phyloP scores from a whole-genome alignment of 2,888 invertebrate species.

The Lysandra bellargus region DNA sequence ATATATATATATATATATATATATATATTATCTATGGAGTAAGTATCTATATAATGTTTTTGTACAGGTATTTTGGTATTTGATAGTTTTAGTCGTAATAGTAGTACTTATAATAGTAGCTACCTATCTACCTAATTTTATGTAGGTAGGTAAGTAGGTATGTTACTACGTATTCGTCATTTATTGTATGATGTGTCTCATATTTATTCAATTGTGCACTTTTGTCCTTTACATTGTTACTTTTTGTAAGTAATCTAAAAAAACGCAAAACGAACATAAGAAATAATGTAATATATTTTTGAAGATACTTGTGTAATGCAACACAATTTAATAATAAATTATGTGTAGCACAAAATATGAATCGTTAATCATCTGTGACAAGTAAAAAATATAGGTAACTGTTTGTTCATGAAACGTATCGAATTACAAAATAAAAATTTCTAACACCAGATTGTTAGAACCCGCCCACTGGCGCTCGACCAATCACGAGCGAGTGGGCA shows the following conservation, averaged over 20 bases:
- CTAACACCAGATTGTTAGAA: constrained; percentile 35
- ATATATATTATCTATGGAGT: neutral
- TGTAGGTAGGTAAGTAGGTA: no score
- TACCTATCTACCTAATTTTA: no score
- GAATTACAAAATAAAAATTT: constrained; percentile 40
- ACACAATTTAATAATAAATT: constrained; percentile 10
- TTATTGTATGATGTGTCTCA: no score
- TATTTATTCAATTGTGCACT: no score
- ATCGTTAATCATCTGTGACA: constrained; percentile 25
- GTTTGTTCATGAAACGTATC: constrained; percentile 40
- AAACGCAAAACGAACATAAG: neutral
- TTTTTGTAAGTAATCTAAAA: no score
- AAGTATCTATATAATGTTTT: neutral
- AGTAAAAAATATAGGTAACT: constrained; percentile 16
- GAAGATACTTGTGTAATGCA: neutral
- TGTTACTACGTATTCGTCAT: no score
- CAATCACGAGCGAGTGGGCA: constrained; percentile 62
- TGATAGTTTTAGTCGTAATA: no score
- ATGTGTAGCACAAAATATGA: constrained; percentile 25
- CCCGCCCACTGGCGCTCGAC: constrained; percentile 56
- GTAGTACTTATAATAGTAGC: no score
- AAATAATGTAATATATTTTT: neutral
- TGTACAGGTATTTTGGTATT: neutral
- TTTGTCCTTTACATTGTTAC: no score
- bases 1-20: no score